Conservation (phyloP, 2,888 invertebrate species). For the Helleia helle region DNA sequence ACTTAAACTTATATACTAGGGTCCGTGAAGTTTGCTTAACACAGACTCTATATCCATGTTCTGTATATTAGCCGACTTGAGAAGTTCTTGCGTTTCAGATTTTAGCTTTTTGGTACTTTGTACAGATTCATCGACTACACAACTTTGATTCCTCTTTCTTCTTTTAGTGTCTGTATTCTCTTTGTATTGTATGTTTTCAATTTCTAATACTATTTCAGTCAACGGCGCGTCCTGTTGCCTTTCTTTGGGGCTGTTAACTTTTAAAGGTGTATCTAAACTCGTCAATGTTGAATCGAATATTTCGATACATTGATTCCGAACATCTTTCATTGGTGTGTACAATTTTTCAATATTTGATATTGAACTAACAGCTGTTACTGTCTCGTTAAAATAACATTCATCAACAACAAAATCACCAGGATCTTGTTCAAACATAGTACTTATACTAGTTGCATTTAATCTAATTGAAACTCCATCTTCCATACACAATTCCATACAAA, state of each 20-base stretch:
- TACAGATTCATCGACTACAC: constrained; percentile 35
- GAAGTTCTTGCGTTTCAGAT: constrained; percentile 43
- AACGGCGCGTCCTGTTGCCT: constrained; percentile 30
- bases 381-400: constrained; percentile 38
- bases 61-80: constrained; percentile 50
- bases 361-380: constrained; percentile 48
- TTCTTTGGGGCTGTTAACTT: constrained; percentile 33
- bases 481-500: constrained; percentile 56
- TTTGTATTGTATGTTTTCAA: constrained; percentile 33
- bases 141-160: constrained; percentile 43
- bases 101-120: constrained; percentile 44
- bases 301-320: constrained; percentile 45
- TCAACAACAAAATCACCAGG: constrained; percentile 24
- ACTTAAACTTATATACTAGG: constrained; percentile 27
- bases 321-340: constrained; percentile 55
- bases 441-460: constrained; percentile 44
- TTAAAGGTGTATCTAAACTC: constrained; percentile 60
- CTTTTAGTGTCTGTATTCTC: constrained; percentile 38
- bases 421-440: constrained; percentile 33
- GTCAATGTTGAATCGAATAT: constrained; percentile 64
- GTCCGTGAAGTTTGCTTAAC: constrained; percentile 59
- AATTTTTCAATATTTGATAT: constrained; percentile 43
- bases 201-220: constrained; percentile 47
- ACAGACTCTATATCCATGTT: constrained; percentile 66
- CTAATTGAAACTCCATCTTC: constrained; percentile 50